Percentiles rank a stretch among this genome's conserved stretches.
Conservation (phyloP, 2,797 vertebrate genomes). For the Platalea minor region DNA sequence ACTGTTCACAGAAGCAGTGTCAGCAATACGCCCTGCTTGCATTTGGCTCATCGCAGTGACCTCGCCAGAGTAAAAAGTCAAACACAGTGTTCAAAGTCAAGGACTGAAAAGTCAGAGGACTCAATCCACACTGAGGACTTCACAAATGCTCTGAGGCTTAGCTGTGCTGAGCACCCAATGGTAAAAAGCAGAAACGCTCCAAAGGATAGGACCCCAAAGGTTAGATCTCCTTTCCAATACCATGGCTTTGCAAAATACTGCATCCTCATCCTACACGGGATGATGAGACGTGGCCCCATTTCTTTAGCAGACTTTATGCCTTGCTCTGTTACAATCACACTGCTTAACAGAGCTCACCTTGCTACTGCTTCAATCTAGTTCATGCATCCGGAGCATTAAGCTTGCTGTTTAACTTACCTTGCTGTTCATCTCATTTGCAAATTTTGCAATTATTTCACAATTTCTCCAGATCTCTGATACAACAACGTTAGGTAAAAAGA, state of each 20-base stretch:
- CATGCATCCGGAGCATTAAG: not conserved
- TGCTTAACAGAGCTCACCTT: not conserved
- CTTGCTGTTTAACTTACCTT: not conserved
- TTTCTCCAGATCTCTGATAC: not conserved
- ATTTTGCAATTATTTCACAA: not conserved
- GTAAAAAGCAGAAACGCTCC: not conserved
- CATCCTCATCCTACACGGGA: not conserved
- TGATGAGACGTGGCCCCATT: fast-evolving
- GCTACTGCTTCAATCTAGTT: not conserved
- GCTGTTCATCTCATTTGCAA: not conserved
- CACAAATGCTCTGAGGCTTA: not conserved
- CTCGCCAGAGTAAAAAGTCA: not conserved
- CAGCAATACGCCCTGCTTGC: not conserved
- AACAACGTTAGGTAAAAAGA: not conserved
- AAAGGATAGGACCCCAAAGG: not conserved
- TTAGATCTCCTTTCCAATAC: not conserved
- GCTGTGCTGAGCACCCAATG: not conserved
- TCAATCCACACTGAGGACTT: not conserved
- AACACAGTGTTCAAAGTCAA: not conserved
- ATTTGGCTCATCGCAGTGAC: not conserved
- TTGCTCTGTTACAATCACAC: not conserved
- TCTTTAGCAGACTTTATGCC: not conserved
- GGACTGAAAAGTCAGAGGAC: not conserved
- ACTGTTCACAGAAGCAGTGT: not conserved
- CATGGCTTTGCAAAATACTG: not conserved